phyloP scores from a whole-genome alignment of 2,797 vertebrate species.

The Enteromius trimaculatus region DNA sequence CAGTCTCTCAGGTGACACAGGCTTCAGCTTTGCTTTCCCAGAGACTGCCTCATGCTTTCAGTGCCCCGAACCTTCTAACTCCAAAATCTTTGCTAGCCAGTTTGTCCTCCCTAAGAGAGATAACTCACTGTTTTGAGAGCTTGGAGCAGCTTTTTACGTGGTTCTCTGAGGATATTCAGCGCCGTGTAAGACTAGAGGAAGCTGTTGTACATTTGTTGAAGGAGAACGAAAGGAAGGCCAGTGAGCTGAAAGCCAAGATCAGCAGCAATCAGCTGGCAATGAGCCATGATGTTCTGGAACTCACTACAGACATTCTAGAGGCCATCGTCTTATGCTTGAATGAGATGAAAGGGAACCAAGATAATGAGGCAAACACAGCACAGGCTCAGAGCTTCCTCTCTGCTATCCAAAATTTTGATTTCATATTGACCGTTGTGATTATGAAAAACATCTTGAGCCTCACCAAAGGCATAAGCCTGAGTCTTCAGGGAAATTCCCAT shows the following conservation, averaged over 20 bases:
- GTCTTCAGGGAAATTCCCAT: conserved; percentile 78
- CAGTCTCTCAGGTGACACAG: conserved; percentile 74
- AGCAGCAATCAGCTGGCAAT: conserved; percentile 75
- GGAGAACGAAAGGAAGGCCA: conserved; percentile 72
- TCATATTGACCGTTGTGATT: conserved; percentile 77
- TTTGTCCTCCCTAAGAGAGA: conserved; percentile 68
- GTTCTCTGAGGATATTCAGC: conserved; percentile 74
- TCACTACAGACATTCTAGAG: conserved; percentile 74
- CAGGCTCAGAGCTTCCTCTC: conserved; percentile 71
- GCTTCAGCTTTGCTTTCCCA: conserved; percentile 71
- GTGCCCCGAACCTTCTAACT: conserved; percentile 75
- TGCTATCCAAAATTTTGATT: conserved; percentile 77
- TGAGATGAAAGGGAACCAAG: conserved; percentile 69
- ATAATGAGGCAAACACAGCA: conserved; percentile 60
- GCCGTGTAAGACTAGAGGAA: conserved; percentile 76
- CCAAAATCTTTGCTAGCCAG: conserved; percentile 78
- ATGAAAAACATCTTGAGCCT: conserved; percentile 74
- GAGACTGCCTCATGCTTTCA: conserved; percentile 77
- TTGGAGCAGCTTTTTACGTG: conserved; percentile 73
- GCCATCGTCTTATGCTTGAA: conserved; percentile 73
- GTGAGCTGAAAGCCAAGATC: conserved; percentile 76
- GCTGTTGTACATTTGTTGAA: conserved; percentile 72
- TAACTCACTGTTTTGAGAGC: conserved; percentile 65
- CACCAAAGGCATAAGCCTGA: conserved; percentile 75
- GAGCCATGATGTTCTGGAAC: conserved; percentile 79